These are phyloP conservation scores for Euphonia xanthogaster DNA, from an alignment of 2,797 vertebrate genomes.

Conservation along the genomic window DNA sequence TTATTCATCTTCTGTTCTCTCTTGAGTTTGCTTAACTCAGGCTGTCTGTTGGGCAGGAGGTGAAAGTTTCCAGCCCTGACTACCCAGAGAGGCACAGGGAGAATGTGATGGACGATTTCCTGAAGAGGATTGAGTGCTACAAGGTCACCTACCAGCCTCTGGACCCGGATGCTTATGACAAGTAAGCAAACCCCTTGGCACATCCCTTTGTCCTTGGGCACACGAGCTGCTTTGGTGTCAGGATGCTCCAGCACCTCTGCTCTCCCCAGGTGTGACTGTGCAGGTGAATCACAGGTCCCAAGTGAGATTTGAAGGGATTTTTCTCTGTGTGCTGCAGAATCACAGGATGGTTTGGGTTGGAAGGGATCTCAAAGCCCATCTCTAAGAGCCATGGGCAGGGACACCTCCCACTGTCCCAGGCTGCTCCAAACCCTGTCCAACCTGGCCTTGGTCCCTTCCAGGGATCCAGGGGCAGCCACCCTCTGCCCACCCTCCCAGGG, in stretches of 20 bases:
- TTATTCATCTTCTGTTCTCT: background rate
- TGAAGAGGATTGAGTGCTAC: constrained; percentile 97
- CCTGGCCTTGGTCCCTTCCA: background rate
- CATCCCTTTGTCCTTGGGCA: background rate
- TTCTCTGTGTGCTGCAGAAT: background rate
- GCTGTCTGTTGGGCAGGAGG: constrained; percentile 81
- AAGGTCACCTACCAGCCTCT: constrained; percentile 94
- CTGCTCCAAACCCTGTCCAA: background rate
- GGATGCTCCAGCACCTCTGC: background rate
- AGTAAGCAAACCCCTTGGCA: constrained; percentile 76
- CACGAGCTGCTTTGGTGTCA: background rate
- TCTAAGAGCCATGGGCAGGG: background rate
- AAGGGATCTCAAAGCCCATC: background rate
- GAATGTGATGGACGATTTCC: constrained; percentile 95
- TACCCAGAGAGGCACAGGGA: constrained; percentile 93
- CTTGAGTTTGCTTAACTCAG: background rate
- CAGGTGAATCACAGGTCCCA: background rate
- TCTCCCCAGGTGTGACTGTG: background rate
- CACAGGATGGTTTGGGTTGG: background rate
- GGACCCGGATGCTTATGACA: constrained; percentile 91
- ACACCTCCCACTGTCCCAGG: background rate
- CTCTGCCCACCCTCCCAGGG: background rate
- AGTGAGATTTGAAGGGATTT: background rate
- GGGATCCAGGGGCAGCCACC: background rate
- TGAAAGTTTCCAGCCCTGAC: constrained; percentile 97